phyloP scores from a whole-genome alignment of 1,140 invertebrate genomes.

The Ephestia elutella region DNA sequence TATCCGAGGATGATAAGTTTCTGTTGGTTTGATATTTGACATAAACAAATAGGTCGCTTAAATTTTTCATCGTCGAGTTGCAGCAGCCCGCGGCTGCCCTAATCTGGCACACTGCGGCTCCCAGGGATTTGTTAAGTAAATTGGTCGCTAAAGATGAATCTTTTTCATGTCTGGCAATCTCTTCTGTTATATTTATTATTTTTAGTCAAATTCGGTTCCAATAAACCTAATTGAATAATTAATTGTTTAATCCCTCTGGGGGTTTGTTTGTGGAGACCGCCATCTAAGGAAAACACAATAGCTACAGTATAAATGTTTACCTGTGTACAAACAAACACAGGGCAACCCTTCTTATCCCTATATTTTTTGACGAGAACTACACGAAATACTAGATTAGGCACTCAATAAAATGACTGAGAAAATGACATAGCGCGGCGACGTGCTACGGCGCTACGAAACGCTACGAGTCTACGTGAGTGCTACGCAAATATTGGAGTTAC shows the following conservation, averaged over 20 bases:
- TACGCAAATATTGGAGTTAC: conserved; percentile 5
- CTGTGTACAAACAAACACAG: too few relatives aligned
- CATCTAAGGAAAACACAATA: too few relatives aligned
- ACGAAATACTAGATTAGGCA: too few relatives aligned
- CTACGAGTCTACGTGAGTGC: conserved; percentile 8
- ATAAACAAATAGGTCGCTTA: neutral
- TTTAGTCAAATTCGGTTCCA: neutral
- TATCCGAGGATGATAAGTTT: neutral
- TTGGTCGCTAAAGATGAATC: neutral
- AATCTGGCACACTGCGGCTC: neutral
- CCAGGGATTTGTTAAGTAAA: conserved; percentile 1
- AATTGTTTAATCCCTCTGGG: too few relatives aligned
- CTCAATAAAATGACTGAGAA: too few relatives aligned
- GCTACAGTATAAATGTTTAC: too few relatives aligned
- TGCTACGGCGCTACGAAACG: neutral
- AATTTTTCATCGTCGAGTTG: neutral
- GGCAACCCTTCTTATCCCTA: too few relatives aligned
- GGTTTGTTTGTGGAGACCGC: too few relatives aligned
- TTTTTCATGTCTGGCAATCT: neutral
- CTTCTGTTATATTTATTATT: neutral
- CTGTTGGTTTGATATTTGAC: neutral
- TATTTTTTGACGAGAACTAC: too few relatives aligned
- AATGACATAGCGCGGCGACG: too few relatives aligned
- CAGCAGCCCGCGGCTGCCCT: neutral
- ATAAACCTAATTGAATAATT: too few relatives aligned